Percentiles rank a stretch among this genome's conserved stretches.
Conservation (phyloP, 1,140 invertebrate genomes). For the Drosophila kurseongensis region DNA sequence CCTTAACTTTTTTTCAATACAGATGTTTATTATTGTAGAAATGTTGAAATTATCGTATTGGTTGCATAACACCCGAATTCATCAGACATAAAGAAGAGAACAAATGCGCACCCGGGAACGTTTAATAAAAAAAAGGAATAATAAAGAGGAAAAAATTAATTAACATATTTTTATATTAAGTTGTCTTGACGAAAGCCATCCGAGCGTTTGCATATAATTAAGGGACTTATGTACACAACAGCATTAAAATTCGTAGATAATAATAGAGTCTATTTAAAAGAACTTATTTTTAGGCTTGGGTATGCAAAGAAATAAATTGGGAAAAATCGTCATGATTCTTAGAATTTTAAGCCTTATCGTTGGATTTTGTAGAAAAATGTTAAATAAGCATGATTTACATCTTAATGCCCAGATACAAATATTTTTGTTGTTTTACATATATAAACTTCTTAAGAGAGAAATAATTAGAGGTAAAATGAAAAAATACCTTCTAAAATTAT, state of each 20-base stretch:
- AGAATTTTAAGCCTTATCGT: not conserved
- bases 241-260: slow-evolving; percentile 14
- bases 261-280: slow-evolving; percentile 18
- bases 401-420: too few relatives aligned
- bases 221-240: slow-evolving; percentile 41
- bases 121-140: slow-evolving; percentile 20
- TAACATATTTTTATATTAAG: slow-evolving; percentile 51
- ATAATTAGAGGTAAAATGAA: too few relatives aligned
- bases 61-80: slow-evolving; percentile 53
- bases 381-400: too few relatives aligned
- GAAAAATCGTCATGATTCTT: slow-evolving; percentile 5
- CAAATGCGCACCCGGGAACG: slow-evolving; percentile 47
- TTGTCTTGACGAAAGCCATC: slow-evolving; percentile 38
- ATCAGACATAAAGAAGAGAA: slow-evolving; percentile 34
- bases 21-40: slow-evolving; percentile 25
- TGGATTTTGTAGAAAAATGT: not conserved
- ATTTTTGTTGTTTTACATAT: too few relatives aligned
- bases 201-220: slow-evolving; percentile 46
- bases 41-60: slow-evolving; percentile 51
- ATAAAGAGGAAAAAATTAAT: slow-evolving; percentile 44
- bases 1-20: slow-evolving; percentile 29
- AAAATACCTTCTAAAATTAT: too few relatives aligned
- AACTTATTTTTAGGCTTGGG: slow-evolving; percentile 14
- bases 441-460: too few relatives aligned
- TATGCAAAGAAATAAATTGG: slow-evolving; percentile 5